phyloP scores from a whole-genome alignment of 1,140 invertebrate genomes.

The Paraescarpia echinospica region DNA sequence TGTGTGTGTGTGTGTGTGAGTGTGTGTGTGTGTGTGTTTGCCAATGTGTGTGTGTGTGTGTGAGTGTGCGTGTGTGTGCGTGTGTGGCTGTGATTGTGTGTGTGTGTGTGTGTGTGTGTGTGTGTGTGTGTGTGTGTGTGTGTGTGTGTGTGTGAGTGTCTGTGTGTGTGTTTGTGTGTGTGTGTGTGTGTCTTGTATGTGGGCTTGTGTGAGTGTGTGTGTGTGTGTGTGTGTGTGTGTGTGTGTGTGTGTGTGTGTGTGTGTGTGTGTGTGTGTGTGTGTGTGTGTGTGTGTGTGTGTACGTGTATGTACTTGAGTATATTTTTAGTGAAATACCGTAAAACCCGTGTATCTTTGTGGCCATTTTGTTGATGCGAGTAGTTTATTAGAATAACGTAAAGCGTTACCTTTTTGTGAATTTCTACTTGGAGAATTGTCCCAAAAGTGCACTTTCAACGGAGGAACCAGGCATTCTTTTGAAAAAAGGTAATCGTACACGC shows the following conservation, averaged over 20 bases:
- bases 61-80: not conserved
- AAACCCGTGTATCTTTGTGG: constrained; percentile 15
- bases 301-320: constrained; percentile 11
- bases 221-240: constrained; percentile 18
- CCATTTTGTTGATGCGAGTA: too few species aligned
- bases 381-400: too few species aligned
- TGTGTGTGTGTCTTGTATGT: too few species aligned
- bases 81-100: too few species aligned
- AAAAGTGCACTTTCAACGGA: constrained; percentile 8
- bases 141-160: constrained; percentile 1
- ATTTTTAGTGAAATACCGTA: not conserved
- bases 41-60: constrained; percentile 16
- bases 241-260: constrained; percentile 21
- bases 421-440: too few species aligned
- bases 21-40: too few species aligned
- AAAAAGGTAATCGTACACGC: too few species aligned
- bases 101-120: not conserved
- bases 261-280: constrained; percentile 21
- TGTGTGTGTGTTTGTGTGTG: too few species aligned
- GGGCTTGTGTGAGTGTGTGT: too few species aligned
- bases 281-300: constrained; percentile 21
- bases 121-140: constrained; percentile 2
- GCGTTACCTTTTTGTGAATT: too few species aligned
- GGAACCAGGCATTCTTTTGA: constrained; percentile 7
- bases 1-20: constrained; percentile 19